Evolutionary conservation across 2,113 vertebrate genomes (phyloP).

Genomic region (Mirza zaza): DNA sequence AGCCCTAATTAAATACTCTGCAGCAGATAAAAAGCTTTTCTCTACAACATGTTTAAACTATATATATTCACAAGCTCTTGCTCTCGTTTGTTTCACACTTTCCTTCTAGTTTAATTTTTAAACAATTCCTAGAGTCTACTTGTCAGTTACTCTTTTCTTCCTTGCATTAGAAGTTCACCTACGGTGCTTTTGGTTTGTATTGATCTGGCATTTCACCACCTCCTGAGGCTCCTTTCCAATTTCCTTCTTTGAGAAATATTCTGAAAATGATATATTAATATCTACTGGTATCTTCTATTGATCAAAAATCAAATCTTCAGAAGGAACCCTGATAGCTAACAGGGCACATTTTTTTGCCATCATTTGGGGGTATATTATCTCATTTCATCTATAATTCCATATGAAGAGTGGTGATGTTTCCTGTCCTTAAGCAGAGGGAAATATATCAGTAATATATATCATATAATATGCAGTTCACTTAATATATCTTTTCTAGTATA

Average conservation of each 20-base stretch:
- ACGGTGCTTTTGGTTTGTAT: neutral
- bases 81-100: neutral
- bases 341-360: neutral
- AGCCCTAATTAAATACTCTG: neutral
- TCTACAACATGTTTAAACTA: neutral
- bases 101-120: neutral
- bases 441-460: neutral
- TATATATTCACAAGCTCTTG: neutral
- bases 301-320: neutral
- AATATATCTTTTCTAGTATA: neutral
- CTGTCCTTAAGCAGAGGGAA: neutral
- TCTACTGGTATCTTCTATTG: neutral
- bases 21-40: neutral
- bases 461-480: neutral
- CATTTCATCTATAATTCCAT: neutral
- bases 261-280: neutral
- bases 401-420: neutral
- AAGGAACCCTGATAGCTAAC: neutral
- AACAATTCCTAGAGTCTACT: neutral
- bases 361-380: neutral
- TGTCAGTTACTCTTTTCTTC: neutral
- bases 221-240: neutral
- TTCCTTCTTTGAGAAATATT: neutral
- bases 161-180: neutral
- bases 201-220: neutral